Conservation (phyloP, 2,797 vertebrate genomes). For the Vireo griseus region DNA sequence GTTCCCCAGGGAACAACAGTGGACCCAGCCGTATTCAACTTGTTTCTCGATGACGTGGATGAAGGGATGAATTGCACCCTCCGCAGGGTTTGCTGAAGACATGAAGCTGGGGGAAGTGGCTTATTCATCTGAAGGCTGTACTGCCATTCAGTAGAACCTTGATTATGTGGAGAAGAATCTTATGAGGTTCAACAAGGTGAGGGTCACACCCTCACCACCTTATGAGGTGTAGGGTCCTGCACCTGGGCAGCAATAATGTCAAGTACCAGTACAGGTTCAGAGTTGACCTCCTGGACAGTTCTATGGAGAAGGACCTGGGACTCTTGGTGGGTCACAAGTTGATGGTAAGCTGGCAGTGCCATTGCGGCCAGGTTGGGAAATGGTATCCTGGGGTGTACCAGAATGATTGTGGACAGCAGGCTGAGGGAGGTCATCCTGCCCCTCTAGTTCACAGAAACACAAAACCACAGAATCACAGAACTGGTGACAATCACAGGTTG, state of each 20-base stretch:
- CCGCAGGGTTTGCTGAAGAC: not conserved
- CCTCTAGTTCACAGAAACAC: not conserved
- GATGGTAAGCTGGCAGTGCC: not conserved
- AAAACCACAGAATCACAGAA: not conserved
- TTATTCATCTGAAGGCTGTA: not conserved
- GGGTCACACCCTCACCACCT: too few relatives aligned
- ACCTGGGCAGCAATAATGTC: not conserved
- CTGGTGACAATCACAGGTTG: not conserved
- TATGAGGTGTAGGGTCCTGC: not conserved
- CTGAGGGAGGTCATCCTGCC: not conserved
- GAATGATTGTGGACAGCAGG: not conserved
- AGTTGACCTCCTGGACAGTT: not conserved
- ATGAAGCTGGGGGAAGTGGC: not conserved
- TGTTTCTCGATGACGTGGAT: accelerated
- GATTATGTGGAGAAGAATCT: not conserved
- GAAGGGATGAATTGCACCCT: too few relatives aligned
- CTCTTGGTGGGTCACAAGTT: not conserved
- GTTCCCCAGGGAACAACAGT: not conserved
- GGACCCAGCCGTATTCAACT: not conserved
- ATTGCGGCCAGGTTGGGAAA: accelerated
- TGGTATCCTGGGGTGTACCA: not conserved
- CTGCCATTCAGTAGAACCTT: not conserved
- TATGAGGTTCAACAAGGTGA: not conserved
- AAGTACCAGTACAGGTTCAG: not conserved
- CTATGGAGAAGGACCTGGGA: not conserved